Percentiles rank a stretch among this genome's conserved stretches.
Conservation (phyloP, 2,113 vertebrate genomes). For the Dendropsophus ebraccatus region DNA sequence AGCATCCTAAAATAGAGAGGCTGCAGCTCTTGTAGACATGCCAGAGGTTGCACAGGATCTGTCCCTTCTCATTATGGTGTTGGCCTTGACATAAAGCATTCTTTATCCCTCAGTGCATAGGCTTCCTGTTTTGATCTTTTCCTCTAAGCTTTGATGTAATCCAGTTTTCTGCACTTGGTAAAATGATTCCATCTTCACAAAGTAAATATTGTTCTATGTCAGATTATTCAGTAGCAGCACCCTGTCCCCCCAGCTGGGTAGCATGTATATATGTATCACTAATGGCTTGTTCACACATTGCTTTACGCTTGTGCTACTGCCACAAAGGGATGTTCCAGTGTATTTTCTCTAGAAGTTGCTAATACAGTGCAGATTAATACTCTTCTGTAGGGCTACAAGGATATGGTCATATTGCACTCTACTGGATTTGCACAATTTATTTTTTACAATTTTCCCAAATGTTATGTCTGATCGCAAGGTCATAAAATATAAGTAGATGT, state of each 20-base stretch:
- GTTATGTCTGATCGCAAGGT: no score
- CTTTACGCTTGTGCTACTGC: not conserved
- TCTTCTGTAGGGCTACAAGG: not conserved
- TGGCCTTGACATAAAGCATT: constrained; percentile 57
- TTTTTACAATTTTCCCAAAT: not conserved
- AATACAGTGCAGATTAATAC: not conserved
- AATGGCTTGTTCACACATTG: not conserved
- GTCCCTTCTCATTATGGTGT: constrained; percentile 50
- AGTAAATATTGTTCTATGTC: constrained; percentile 50
- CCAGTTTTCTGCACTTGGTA: constrained; percentile 53
- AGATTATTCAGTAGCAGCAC: not conserved
- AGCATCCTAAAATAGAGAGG: constrained; percentile 41
- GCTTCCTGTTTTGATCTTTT: constrained; percentile 54
- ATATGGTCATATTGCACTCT: not conserved
- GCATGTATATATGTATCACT: not conserved
- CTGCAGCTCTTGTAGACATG: constrained; percentile 28
- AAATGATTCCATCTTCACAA: constrained; percentile 32
- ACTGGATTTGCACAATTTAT: no score
- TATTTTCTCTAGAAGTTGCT: not conserved
- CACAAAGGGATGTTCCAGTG: not conserved
- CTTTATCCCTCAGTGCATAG: constrained; percentile 48
- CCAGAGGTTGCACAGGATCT: constrained; percentile 39
- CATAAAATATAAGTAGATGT: no score
- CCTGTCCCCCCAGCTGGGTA: not conserved
- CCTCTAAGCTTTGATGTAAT: constrained; percentile 54